Conservation (phyloP, 2,797 vertebrate species). For the Bryconaethiops microstoma region DNA sequence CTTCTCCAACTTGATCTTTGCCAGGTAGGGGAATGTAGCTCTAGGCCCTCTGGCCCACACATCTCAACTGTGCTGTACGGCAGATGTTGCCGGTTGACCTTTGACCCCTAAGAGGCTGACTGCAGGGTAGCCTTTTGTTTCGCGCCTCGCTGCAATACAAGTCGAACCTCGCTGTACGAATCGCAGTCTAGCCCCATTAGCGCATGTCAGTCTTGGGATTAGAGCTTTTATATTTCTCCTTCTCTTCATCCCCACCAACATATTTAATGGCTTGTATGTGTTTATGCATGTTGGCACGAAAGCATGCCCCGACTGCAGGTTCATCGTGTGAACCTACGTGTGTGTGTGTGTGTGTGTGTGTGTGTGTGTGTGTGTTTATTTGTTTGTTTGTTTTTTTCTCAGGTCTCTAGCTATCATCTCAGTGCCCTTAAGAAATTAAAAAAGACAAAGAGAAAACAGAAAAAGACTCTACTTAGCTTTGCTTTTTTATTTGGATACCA, state of each 20-base stretch:
- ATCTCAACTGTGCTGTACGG: conserved; percentile 55
- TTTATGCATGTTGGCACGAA: conserved; percentile 56
- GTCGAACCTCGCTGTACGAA: conserved; percentile 47
- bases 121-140: conserved; percentile 55
- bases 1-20: conserved; percentile 44
- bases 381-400: neutral
- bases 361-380: conserved; percentile 2
- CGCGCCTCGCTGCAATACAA: conserved; percentile 44
- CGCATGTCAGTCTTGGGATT: conserved; percentile 42
- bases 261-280: conserved; percentile 51
- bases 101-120: conserved; percentile 47
- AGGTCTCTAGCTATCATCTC: conserved; percentile 21
- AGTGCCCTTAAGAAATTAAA: conserved; percentile 34
- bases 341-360: conserved; percentile 18
- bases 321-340: conserved; percentile 27
- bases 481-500: neutral
- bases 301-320: conserved; percentile 48
- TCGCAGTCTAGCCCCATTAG: conserved; percentile 47
- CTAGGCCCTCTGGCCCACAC: conserved; percentile 56
- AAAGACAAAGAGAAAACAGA: neutral
- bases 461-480: neutral
- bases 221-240: conserved; percentile 2
- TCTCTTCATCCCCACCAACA: conserved; percentile 34
- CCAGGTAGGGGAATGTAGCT: conserved; percentile 57
- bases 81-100: conserved; percentile 60